Percentiles rank a stretch among this genome's conserved stretches.
phyloP scores from a whole-genome alignment of 2,888 invertebrate genomes.

The Petrolisthes cinctipes region DNA sequence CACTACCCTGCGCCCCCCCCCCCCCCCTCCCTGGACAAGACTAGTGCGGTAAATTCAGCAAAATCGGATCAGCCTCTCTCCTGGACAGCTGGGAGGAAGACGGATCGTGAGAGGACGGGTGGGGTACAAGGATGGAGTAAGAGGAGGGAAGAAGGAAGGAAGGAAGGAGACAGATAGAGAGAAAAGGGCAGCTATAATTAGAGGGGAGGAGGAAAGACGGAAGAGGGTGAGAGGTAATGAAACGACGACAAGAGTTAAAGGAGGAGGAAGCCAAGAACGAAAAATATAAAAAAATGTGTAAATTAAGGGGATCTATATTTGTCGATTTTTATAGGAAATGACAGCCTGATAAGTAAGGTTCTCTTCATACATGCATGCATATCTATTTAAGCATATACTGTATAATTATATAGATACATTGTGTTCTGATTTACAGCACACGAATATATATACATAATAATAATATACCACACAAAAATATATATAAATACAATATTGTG shows the following conservation, averaged over 20 bases:
- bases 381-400: too few species aligned
- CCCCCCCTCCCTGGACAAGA: neutral
- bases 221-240: neutral
- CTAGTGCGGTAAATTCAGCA: slow-evolving; percentile 15
- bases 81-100: slow-evolving; percentile 10
- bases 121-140: neutral
- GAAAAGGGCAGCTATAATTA: neutral
- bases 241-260: neutral
- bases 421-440: too few species aligned
- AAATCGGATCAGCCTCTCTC: slow-evolving; percentile 21
- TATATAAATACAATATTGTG: too few species aligned
- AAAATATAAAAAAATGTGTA: neutral
- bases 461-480: too few species aligned
- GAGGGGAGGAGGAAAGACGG: neutral
- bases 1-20: neutral
- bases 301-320: too few species aligned
- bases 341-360: too few species aligned
- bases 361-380: too few species aligned
- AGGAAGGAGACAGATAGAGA: neutral
- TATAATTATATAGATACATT: too few species aligned
- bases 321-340: too few species aligned
- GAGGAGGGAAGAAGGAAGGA: neutral
- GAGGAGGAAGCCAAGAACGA: neutral
- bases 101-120: slow-evolving; percentile 9
- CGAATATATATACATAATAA: too few species aligned